Conservation (phyloP, 2,113 vertebrate species). For the Mus spicilegus region DNA sequence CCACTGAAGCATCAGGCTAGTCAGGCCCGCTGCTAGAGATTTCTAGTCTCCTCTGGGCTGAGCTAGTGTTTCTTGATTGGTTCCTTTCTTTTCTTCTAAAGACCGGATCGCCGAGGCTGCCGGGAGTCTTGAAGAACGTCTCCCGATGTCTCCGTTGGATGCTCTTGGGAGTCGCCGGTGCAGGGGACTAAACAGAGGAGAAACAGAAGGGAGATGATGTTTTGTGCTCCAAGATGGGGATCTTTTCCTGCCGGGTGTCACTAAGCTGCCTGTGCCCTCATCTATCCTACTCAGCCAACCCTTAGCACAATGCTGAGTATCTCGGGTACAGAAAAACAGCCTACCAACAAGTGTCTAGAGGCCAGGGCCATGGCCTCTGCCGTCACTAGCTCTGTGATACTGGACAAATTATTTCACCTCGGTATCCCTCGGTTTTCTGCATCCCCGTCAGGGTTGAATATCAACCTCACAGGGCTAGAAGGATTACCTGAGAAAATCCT, state of each 20-base stretch:
- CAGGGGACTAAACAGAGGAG: constrained; percentile 80
- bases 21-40: constrained; percentile 86
- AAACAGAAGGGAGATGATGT: background rate
- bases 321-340: background rate
- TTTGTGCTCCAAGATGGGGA: background rate
- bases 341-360: background rate
- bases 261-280: no score
- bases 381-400: background rate
- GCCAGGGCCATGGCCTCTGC: background rate
- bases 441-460: background rate
- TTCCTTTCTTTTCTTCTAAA: constrained; percentile 85
- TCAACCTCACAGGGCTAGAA: background rate
- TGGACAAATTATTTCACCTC: background rate
- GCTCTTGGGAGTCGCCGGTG: constrained; percentile 91
- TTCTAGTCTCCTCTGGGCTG: constrained; percentile 94
- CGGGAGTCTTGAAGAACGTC: constrained; percentile 95
- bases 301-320: background rate
- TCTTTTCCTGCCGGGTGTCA: background rate
- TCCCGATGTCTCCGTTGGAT: constrained; percentile 83
- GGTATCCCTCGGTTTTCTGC: background rate
- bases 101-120: constrained; percentile 85
- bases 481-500: background rate
- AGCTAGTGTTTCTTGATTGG: constrained; percentile 85
- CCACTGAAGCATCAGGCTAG: constrained; percentile 37
- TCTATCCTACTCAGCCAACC: no score